Evolutionary conservation across 1,140 invertebrate species (phyloP), one percentile per base, ranked within the genome.

Genomic region (Coptotermes formosanus): DNA sequence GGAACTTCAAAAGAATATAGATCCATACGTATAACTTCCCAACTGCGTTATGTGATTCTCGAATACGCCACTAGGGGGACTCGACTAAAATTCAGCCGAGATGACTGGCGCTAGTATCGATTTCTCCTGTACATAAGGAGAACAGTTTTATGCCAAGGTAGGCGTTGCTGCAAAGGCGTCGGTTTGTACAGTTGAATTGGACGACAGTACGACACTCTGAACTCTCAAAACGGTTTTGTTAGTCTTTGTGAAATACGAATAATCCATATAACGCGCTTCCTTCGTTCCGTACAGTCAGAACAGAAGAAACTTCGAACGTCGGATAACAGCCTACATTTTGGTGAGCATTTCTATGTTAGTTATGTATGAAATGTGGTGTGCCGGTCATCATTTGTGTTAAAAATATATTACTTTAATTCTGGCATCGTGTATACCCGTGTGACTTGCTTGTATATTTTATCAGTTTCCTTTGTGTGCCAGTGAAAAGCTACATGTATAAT

Each of bases 81-180:
- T 75, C 9, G 64, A 75, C 64, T 55, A 16, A 55, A 55, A 55
- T 55, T 55, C 19, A 55, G 52, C 19, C 14, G 52, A 75, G 25
- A 75, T 75, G 64, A 75, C 64, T 75, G 64, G 64, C 25, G 64
- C 64, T 75, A 75, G 64, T 75, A 75, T 75, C 64, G 64, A 75
- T 75, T 75, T 75, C 64, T 75, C 64, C 4, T 30, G n/a, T 55
- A 19, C 52, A 55, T 55, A 75, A 75, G 64, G 25, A 30, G 64
- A 75, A n/a, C 11, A 75, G 25, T n/a, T 30, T 75, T 75, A 25
- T 75, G n/a, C 64, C 25, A 30, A 75, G 25, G 64, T 75, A 75
- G 64, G 64, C 64, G 64, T 30, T 75, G n/a, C 64, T 30, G 64
- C 16, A 14, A 75, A 75, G 64, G 64, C 64, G 64, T 75, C 25